These are phyloP conservation scores for Amblyteles armatorius DNA, from an alignment of 2,888 invertebrate genomes.

Conservation along the genomic window DNA sequence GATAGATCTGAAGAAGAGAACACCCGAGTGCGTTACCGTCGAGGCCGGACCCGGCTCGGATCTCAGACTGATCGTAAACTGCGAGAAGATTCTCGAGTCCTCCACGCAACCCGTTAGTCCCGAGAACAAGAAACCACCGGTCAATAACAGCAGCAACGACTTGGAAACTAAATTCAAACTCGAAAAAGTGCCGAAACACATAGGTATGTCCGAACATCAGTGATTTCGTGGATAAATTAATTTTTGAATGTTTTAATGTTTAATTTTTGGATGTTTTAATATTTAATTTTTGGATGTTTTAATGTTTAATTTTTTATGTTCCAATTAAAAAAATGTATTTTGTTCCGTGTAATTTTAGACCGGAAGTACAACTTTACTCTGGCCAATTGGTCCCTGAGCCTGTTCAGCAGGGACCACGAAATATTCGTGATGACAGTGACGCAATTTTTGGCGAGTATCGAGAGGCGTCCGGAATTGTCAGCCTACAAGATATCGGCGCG, in stretches of 20 bases:
- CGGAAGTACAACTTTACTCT: conserved; percentile 92
- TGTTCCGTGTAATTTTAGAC: conserved; percentile 85
- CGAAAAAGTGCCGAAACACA: conserved; percentile 87
- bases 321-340: not conserved
- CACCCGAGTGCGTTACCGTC: conserved; percentile 81
- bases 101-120: conserved; percentile 89
- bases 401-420: conserved; percentile 90
- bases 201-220: conserved; percentile 83
- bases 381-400: conserved; percentile 89
- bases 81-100: conserved; percentile 86
- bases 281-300: too few relatives aligned
- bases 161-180: conserved; percentile 84
- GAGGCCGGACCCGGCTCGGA: conserved; percentile 80
- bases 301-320: not conserved
- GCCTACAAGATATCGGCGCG: conserved; percentile 90
- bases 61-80: conserved; percentile 86
- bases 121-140: conserved; percentile 87
- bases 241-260: too few relatives aligned
- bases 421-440: conserved; percentile 90
- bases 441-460: conserved; percentile 89
- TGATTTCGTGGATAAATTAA: not conserved
- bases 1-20: conserved; percentile 86
- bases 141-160: conserved; percentile 85
- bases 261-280: too few relatives aligned
- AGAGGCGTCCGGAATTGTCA: conserved; percentile 88